Percentiles rank a stretch among this genome's conserved stretches.
Evolutionary conservation across 2,797 vertebrate species (phyloP).

Genomic region (Chaunax sp.): DNA sequence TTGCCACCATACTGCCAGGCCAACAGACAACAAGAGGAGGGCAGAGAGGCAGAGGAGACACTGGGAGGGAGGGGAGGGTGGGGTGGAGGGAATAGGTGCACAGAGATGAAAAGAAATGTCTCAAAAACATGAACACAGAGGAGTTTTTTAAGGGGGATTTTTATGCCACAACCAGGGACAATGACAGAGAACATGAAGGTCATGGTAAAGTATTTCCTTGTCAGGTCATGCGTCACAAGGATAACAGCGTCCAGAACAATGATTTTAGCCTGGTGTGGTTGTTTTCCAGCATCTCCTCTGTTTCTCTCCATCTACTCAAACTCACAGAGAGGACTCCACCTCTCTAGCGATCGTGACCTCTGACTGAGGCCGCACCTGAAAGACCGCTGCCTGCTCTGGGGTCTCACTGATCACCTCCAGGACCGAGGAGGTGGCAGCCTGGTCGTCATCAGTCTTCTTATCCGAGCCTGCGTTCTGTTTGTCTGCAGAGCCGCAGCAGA

Average conservation of each 20-base stretch:
- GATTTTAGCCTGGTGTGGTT: constrained; percentile 46
- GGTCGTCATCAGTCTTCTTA: constrained; percentile 69
- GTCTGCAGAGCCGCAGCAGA: constrained; percentile 88
- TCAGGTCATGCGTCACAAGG: constrained; percentile 7
- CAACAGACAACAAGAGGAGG: constrained; percentile 49
- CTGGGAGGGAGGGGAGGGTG: background rate
- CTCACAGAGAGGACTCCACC: constrained; percentile 93
- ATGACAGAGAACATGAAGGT: constrained; percentile 21
- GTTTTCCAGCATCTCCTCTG: constrained; percentile 42
- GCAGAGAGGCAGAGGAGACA: constrained; percentile 21
- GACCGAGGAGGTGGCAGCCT: constrained; percentile 63
- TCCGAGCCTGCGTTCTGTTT: constrained; percentile 58
- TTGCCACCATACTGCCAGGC: constrained; percentile 55
- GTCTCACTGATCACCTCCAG: constrained; percentile 89
- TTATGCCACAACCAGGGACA: background rate
- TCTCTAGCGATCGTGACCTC: constrained; percentile 82
- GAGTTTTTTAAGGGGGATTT: too few relatives aligned
- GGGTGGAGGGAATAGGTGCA: constrained; percentile 8
- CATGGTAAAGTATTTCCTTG: constrained; percentile 19
- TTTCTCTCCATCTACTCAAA: constrained; percentile 9
- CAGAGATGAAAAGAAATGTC: constrained; percentile 11
- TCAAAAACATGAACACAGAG: constrained; percentile 24
- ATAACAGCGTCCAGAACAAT: constrained; percentile 32
- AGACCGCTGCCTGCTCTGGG: constrained; percentile 25
- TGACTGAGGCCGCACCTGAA: constrained; percentile 67